These are phyloP conservation scores for Drosophila mayaguana DNA, from an alignment of 2,888 invertebrate species.

Conservation along the genomic window DNA sequence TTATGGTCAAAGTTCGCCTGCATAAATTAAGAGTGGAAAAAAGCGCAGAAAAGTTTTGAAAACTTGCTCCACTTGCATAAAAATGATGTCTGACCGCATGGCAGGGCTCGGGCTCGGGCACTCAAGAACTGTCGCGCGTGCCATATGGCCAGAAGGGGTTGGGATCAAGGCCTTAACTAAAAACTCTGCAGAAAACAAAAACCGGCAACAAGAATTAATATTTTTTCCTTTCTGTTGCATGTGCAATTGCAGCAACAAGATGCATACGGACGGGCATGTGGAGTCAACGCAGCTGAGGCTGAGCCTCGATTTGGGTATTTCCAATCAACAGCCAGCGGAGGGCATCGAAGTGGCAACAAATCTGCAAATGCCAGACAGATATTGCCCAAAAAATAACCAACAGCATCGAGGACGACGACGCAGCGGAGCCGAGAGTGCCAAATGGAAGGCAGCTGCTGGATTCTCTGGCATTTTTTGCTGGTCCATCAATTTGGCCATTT, in stretches of 20 bases:
- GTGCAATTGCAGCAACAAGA: conserved; percentile 45
- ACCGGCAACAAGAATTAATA: conserved; percentile 1
- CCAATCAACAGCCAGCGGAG: conserved; percentile 34
- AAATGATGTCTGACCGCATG: conserved; percentile 19
- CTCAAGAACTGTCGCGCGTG: conserved; percentile 10
- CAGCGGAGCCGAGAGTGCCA: neutral
- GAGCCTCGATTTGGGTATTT: conserved; percentile 35
- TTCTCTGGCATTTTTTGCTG: conserved; percentile 49
- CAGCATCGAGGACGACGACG: conserved; percentile 61
- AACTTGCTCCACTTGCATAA: conserved; percentile 33
- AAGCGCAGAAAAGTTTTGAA: conserved; percentile 42
- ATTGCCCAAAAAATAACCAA: conserved; percentile 65
- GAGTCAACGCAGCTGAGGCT: conserved; percentile 42
- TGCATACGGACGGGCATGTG: conserved; percentile 52
- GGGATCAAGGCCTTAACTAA: neutral
- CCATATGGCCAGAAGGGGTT: conserved; percentile 7
- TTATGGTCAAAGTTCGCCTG: conserved; percentile 52
- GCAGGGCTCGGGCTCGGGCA: neutral
- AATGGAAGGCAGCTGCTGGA: neutral
- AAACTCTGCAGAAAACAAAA: neutral
- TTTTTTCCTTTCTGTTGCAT: neutral
- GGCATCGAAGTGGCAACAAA: conserved; percentile 40
- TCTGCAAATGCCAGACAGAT: conserved; percentile 61
- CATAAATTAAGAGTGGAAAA: conserved; percentile 62
- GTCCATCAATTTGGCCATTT: conserved; percentile 67